Conservation (phyloP, 2,888 invertebrate genomes). For the Eupithecia exiguata region DNA sequence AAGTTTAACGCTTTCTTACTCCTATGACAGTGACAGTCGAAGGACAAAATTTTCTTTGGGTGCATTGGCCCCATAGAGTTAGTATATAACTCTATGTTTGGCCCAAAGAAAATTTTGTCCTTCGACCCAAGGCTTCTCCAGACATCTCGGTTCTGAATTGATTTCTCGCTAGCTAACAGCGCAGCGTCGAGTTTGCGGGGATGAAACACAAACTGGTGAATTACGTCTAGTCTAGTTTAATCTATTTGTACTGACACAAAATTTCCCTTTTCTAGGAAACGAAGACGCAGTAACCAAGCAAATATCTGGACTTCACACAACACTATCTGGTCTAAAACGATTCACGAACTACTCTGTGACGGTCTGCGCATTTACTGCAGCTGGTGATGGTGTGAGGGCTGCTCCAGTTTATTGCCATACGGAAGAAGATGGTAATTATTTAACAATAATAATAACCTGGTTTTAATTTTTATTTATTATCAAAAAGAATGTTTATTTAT, state of each 20-base stretch:
- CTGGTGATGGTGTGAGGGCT: conserved; percentile 94
- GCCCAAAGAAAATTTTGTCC: background rate
- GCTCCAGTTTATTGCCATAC: conserved; percentile 93
- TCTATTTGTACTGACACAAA: background rate
- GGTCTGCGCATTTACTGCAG: conserved; percentile 93
- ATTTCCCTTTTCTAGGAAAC: conserved; percentile 80
- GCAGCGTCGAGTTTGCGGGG: background rate
- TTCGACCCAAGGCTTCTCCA: background rate
- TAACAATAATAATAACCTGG: no score
- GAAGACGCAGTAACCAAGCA: conserved; percentile 91
- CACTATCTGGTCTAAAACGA: conserved; percentile 89
- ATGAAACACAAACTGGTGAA: background rate
- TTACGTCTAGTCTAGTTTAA: background rate
- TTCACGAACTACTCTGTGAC: conserved; percentile 97
- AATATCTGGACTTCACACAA: conserved; percentile 87
- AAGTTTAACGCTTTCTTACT: background rate
- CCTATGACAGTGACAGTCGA: background rate
- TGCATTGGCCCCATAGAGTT: no score
- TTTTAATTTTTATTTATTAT: no score
- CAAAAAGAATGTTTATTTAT: no score
- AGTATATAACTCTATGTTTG: no score
- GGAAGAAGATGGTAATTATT: conserved; percentile 90
- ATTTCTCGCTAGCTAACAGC: background rate
- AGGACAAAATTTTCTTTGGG: no score
- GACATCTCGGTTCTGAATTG: background rate